Evolutionary conservation across 2,888 invertebrate species (phyloP), one percentile per base, ranked within the genome.

Genomic region (Coelopa pilipes): DNA sequence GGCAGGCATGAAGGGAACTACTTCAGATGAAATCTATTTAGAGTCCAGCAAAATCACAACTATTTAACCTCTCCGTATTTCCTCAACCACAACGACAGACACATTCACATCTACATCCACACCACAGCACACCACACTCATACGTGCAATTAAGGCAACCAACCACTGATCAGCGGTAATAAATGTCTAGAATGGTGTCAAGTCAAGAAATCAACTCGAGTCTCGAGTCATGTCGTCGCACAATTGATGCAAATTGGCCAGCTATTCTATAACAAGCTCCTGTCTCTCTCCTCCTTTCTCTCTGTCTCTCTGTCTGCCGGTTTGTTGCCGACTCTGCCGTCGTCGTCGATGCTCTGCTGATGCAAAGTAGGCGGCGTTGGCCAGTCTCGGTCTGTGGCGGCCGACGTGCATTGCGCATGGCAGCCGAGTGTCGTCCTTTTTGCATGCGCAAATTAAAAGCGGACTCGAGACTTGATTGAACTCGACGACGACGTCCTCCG

Each of bases 121-220:
- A 47, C 49, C 47, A 66, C 67, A 53, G 67, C n/a, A 13, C 17
- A 53, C 45, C 34, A 55, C 15, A 17, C 55, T 49, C 24, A 19
- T 55, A 10, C 55, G 12, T 21, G 57, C 57, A 19, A 19, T 17
- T n/a, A 17, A 19, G 57, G 17, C 21, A 57, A 57, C 21, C 21
- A 57, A 57, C 21, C n/a, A 19, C 21, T 57, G 11, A 19, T 57
- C 19, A 57, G n/a, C n/a, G 15, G 15, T 15, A 63, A 65, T 71
- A 71, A 71, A 71, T 53, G 63, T 21, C 55, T 65, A 63, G 60
- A 71, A 71, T 65, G 71, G 71, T 71, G 71, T 71, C 71, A 71
- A 65, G 65, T 65, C 21, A 55, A 34, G 34, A 34, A 65, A 65
- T 71, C 71, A 71, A 65, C 71, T 45, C 50, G 63, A 2, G 49